These are phyloP conservation scores for Tenualosa thibaudeaui DNA, from an alignment of 2,797 vertebrate genomes.

Conservation along the genomic window DNA sequence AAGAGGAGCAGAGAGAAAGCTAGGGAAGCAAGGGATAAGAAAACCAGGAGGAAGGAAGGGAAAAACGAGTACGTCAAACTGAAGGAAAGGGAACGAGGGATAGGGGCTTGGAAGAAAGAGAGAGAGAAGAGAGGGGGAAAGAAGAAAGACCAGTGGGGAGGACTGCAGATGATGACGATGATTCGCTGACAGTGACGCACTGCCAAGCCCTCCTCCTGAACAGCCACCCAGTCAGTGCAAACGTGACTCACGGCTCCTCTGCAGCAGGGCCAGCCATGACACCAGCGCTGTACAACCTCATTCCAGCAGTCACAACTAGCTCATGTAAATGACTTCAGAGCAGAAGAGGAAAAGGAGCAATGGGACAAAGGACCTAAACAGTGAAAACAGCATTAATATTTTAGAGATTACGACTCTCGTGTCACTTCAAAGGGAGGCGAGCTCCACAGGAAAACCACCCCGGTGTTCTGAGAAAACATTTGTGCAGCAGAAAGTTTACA, in stretches of 20 bases:
- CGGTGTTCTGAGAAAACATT: background rate
- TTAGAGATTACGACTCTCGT: background rate
- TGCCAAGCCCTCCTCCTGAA: background rate
- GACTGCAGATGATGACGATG: background rate
- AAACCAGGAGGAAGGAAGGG: background rate
- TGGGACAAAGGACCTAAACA: background rate
- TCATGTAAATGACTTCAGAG: background rate
- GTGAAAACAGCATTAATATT: slow-evolving; percentile 8
- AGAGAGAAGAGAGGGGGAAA: background rate
- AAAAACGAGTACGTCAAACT: background rate
- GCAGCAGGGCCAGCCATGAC: background rate
- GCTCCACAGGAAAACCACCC: background rate
- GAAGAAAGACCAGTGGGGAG: background rate
- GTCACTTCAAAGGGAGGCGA: background rate
- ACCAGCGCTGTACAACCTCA: background rate
- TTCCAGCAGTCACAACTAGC: background rate
- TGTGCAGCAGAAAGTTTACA: background rate
- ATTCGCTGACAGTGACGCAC: background rate
- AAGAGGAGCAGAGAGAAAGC: background rate
- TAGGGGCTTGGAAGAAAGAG: background rate
- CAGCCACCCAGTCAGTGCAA: background rate
- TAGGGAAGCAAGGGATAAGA: background rate
- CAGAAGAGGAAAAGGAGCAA: background rate
- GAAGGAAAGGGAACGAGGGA: background rate
- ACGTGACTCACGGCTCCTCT: background rate